Evolutionary conservation across 2,113 vertebrate species (phyloP).

Genomic region (Oxygymnocypris stewartii): DNA sequence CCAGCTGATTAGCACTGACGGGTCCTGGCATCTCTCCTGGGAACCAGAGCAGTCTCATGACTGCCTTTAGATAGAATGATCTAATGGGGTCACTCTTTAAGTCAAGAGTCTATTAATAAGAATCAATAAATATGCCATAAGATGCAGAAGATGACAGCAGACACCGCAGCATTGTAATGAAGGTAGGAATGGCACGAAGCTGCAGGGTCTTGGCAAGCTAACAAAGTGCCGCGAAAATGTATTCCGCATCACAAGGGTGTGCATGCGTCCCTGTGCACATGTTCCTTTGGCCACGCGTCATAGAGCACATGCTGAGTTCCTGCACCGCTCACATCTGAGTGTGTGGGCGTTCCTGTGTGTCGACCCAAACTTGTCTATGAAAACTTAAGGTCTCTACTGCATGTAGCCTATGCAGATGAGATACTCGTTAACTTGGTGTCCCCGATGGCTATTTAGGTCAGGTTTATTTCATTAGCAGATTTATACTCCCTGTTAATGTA

Average conservation of each 20-base stretch:
- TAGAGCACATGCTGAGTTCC: neutral
- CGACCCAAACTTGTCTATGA: neutral
- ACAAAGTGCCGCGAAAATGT: slow-evolving; percentile 60
- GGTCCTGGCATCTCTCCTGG: slow-evolving; percentile 66
- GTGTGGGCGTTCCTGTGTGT: neutral
- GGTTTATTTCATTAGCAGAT: neutral
- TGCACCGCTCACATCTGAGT: neutral
- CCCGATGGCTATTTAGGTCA: neutral
- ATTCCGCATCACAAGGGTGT: slow-evolving; percentile 20
- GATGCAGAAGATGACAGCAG: slow-evolving; percentile 59
- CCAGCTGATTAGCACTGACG: slow-evolving; percentile 65
- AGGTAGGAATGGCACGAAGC: slow-evolving; percentile 54
- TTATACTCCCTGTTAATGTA: neutral
- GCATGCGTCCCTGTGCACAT: slow-evolving; percentile 2
- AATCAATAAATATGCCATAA: slow-evolving; percentile 71
- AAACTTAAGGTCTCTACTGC: neutral
- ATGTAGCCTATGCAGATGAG: neutral
- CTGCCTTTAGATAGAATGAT: slow-evolving; percentile 70
- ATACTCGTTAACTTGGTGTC: neutral
- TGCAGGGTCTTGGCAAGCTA: slow-evolving; percentile 65
- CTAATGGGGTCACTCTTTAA: slow-evolving; percentile 73
- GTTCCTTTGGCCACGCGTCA: slow-evolving; percentile 10
- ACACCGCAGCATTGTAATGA: slow-evolving; percentile 57
- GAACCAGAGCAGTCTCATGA: slow-evolving; percentile 62
- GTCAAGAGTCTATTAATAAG: slow-evolving; percentile 71